phyloP scores from a whole-genome alignment of 2,888 invertebrate species.

The Phaonia tiefii region DNA sequence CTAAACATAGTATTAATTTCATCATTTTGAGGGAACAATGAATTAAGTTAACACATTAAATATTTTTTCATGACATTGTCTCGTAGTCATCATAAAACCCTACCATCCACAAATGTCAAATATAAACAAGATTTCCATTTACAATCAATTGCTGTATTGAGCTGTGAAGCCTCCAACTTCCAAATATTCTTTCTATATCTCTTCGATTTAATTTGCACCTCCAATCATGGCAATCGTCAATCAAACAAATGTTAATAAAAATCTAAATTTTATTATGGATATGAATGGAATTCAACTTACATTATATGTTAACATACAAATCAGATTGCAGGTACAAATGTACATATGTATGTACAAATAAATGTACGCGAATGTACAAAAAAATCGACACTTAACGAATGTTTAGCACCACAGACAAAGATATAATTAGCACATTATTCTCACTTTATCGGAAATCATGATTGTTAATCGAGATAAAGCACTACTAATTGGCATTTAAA shows the following conservation, averaged over 20 bases:
- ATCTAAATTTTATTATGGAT: neutral
- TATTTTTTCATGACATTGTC: too few relatives aligned
- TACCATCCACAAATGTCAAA: too few relatives aligned
- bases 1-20: too few relatives aligned
- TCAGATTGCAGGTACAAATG: neutral
- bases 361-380: neutral
- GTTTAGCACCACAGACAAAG: conserved; percentile 1
- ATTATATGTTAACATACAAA: neutral
- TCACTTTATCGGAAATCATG: conserved; percentile 8
- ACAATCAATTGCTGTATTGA: too few relatives aligned
- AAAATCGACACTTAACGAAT: neutral
- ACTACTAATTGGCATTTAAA: conserved; percentile 15
- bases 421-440: conserved; percentile 29
- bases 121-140: too few relatives aligned
- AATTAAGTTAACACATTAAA: too few relatives aligned
- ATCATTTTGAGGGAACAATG: too few relatives aligned
- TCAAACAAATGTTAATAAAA: neutral
- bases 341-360: too few relatives aligned
- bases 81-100: too few relatives aligned
- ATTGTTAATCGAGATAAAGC: conserved; percentile 5
- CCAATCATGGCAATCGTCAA: neutral
- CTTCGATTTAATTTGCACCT: neutral
- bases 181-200: too few relatives aligned
- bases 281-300: conserved; percentile 33
- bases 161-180: too few relatives aligned